Conservation (phyloP, 2,888 invertebrate species). For the Perithous albicinctus region DNA sequence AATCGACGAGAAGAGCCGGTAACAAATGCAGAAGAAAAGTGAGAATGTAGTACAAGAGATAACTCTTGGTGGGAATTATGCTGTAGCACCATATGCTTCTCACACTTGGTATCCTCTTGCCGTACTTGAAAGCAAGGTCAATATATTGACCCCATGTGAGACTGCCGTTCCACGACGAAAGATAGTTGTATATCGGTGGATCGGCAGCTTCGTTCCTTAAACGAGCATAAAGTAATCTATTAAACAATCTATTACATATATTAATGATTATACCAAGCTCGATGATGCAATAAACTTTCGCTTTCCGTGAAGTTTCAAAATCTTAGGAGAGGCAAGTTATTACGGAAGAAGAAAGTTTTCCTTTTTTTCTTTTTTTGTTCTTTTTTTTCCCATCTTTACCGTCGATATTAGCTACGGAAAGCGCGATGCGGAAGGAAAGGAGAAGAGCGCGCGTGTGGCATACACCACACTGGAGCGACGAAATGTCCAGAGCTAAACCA, state of each 20-base stretch:
- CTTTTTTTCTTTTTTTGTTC: constrained; percentile 16
- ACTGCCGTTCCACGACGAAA: constrained; percentile 87
- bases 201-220: constrained; percentile 76
- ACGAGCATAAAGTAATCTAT: constrained; percentile 39
- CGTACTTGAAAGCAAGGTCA: constrained; percentile 79
- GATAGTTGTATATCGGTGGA: constrained; percentile 87
- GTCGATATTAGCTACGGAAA: neutral
- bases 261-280: neutral
- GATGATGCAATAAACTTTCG: constrained; percentile 11
- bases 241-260: too few relatives aligned
- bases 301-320: constrained; percentile 10
- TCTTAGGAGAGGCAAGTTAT: neutral
- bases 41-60: constrained; percentile 84
- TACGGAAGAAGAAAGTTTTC: constrained; percentile 37
- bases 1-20: constrained; percentile 88
- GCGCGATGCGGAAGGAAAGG: neutral
- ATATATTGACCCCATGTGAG: constrained; percentile 87
- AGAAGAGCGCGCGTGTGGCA: neutral
- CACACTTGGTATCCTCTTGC: constrained; percentile 74
- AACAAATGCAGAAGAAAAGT: constrained; percentile 87
- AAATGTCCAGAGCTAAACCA: constrained; percentile 40
- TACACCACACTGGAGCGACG: neutral
- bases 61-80: constrained; percentile 85
- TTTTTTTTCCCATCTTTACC: too few relatives aligned
- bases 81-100: constrained; percentile 82